Evolutionary conservation across 2,797 vertebrate genomes (phyloP).

Genomic region (Chiloscyllium punctatum): DNA sequence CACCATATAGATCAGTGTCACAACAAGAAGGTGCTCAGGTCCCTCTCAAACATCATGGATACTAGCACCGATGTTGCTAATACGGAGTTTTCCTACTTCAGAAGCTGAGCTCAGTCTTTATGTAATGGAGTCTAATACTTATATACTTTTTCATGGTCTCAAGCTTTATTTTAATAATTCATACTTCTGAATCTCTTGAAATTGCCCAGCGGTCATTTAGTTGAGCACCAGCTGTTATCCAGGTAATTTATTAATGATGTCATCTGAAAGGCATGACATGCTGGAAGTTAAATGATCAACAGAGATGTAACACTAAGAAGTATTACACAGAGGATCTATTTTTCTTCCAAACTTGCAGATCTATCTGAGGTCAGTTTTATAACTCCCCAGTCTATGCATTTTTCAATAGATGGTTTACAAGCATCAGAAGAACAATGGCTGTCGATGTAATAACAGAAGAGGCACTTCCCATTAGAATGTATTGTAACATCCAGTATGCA

Average conservation of each 20-base stretch:
- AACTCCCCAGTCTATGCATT: background rate
- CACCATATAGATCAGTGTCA: background rate
- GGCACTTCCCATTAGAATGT: background rate
- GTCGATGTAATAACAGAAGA: background rate
- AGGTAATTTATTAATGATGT: slow-evolving; percentile 22
- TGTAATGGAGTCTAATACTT: background rate
- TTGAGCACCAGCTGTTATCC: background rate
- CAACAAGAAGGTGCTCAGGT: background rate
- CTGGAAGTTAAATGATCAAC: background rate
- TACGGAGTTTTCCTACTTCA: background rate
- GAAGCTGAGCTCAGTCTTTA: background rate
- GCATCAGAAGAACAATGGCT: background rate
- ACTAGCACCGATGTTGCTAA: background rate
- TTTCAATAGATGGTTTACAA: background rate
- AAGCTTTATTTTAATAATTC: slow-evolving; percentile 6
- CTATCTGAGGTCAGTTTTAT: background rate
- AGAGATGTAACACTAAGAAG: background rate
- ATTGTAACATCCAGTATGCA: background rate
- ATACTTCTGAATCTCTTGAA: background rate
- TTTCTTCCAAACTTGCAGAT: background rate
- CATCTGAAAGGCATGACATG: background rate
- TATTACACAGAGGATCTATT: background rate
- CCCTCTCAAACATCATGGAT: background rate
- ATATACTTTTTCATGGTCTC: background rate
- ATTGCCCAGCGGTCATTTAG: background rate